These are phyloP conservation scores for Semicossyphus pulcher DNA, from an alignment of 2,113 vertebrate genomes.

Conservation along the genomic window DNA sequence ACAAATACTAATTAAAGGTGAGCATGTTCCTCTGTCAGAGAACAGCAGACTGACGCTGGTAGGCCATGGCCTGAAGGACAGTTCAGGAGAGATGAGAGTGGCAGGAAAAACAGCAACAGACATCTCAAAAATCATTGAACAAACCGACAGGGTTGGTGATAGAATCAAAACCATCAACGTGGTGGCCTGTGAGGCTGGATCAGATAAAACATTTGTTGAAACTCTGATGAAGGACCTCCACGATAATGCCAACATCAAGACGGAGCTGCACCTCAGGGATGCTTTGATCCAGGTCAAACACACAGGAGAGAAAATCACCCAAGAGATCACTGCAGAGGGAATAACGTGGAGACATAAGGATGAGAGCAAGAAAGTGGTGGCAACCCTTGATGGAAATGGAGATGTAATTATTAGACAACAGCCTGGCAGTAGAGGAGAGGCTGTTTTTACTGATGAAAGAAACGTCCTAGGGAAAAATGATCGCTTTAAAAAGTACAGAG, in stretches of 20 bases:
- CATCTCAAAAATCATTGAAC: neutral
- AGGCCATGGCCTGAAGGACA: slow-evolving; percentile 22
- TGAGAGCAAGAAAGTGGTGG: slow-evolving; percentile 55
- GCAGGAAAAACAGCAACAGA: slow-evolving; percentile 10
- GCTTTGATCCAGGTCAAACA: slow-evolving; percentile 37
- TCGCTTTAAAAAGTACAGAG: fast-evolving
- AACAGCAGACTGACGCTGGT: slow-evolving; percentile 64
- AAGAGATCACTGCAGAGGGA: slow-evolving; percentile 30
- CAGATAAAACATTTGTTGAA: slow-evolving; percentile 10
- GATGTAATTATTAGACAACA: slow-evolving; percentile 19
- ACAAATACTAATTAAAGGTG: slow-evolving; percentile 45
- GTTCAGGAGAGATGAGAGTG: slow-evolving; percentile 33
- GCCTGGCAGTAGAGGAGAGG: slow-evolving; percentile 23
- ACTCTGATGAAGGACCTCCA: slow-evolving; percentile 41
- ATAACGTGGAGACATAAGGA: slow-evolving; percentile 39
- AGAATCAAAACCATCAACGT: slow-evolving; percentile 62
- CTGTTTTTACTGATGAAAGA: slow-evolving; percentile 34
- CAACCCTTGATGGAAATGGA: slow-evolving; percentile 14
- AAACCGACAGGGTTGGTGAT: slow-evolving; percentile 5
- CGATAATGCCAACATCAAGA: slow-evolving; percentile 6
- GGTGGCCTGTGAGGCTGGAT: slow-evolving; percentile 55
- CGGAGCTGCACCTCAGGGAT: slow-evolving; percentile 52
- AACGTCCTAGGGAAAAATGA: neutral
- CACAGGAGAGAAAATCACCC: slow-evolving; percentile 50
- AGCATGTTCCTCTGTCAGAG: slow-evolving; percentile 35